A percentile compares a stretch with the other conserved stretches of the same genome.
These are phyloP conservation scores for Pheosia gnoma DNA, from an alignment of 2,888 invertebrate genomes.

Conservation along the genomic window DNA sequence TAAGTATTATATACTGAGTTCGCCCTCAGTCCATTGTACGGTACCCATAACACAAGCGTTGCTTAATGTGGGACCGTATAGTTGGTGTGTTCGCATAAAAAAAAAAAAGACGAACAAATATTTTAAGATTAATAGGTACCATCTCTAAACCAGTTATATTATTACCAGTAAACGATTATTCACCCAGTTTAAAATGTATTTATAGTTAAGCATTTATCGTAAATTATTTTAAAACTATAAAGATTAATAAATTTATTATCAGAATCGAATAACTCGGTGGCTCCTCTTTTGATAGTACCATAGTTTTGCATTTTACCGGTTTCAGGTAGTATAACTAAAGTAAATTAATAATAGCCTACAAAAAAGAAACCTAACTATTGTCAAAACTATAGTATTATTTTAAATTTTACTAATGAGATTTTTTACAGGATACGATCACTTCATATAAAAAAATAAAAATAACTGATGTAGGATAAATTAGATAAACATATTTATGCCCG, in stretches of 20 bases:
- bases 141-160: background rate
- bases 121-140: too few relatives aligned
- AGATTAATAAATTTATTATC: background rate
- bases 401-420: slow-evolving; percentile 34
- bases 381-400: slow-evolving; percentile 36
- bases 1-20: too few relatives aligned
- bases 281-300: slow-evolving; percentile 49
- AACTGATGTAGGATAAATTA: slow-evolving; percentile 21
- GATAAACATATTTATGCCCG: slow-evolving; percentile 69
- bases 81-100: too few relatives aligned
- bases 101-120: too few relatives aligned
- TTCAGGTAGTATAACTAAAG: background rate
- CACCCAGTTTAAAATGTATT: slow-evolving; percentile 16
- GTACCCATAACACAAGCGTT: too few relatives aligned
- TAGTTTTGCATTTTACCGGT: slow-evolving; percentile 15
- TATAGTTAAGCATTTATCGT: background rate
- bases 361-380: background rate
- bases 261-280: slow-evolving; percentile 34
- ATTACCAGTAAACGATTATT: slow-evolving; percentile 19
- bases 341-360: background rate
- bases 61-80: too few relatives aligned
- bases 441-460: background rate
- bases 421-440: slow-evolving; percentile 45
- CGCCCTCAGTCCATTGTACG: too few relatives aligned
- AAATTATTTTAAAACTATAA: background rate